A percentile compares a stretch with the other conserved stretches of the same genome.
phyloP scores from a whole-genome alignment of 1,140 invertebrate genomes.

The Leptinotarsa defecta region DNA sequence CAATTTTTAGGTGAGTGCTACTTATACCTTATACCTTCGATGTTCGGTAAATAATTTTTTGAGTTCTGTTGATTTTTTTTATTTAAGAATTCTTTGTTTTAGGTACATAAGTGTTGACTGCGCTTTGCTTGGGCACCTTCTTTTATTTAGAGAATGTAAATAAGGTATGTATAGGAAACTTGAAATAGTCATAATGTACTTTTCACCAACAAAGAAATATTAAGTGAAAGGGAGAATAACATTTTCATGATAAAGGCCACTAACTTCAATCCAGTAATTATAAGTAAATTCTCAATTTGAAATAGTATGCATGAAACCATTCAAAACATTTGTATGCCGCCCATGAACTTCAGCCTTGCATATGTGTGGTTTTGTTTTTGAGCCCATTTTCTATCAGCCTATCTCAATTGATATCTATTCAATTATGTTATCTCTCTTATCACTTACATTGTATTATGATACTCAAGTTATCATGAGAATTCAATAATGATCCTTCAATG shows the following conservation, averaged over 20 bases:
- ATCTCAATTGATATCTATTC: constrained; percentile 11
- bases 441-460: not conserved
- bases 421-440: not conserved
- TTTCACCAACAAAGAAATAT: no score
- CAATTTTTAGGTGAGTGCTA: constrained; percentile 2
- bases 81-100: not conserved
- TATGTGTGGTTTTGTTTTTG: not conserved
- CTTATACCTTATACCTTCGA: not conserved
- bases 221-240: no score
- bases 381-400: not conserved
- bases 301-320: no score
- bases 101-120: not conserved
- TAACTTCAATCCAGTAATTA: no score
- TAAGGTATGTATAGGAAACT: not conserved
- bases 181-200: no score
- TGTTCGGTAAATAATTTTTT: no score
- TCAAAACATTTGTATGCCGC: no score
- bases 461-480: not conserved
- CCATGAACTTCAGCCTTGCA: no score
- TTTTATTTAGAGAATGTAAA: not conserved
- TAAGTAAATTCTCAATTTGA: no score
- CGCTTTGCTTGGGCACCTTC: not conserved
- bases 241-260: no score
- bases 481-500: not conserved
- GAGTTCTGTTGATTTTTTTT: not conserved